A percentile compares a stretch with the other conserved stretches of the same genome.
phyloP scores from a whole-genome alignment of 2,797 vertebrate species.

The Acanthurus lineatus region DNA sequence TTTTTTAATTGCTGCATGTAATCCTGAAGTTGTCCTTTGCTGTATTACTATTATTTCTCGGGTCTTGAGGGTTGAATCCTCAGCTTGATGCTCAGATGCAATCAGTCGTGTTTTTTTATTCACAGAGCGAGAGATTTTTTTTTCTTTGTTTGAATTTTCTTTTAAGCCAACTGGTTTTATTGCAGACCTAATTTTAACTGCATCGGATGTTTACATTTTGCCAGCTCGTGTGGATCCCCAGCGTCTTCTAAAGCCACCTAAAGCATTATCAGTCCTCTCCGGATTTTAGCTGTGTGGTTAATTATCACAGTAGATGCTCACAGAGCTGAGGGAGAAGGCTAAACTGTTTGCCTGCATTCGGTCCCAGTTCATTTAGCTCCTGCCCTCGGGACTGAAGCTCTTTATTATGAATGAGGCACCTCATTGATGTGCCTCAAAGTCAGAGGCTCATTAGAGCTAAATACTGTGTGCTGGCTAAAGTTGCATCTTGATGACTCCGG shows the following conservation, averaged over 20 bases:
- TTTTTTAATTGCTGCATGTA: constrained; percentile 52
- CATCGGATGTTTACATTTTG: constrained; percentile 29
- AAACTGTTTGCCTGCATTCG: constrained; percentile 78
- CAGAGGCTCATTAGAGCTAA: constrained; percentile 78
- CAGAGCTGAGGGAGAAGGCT: constrained; percentile 67
- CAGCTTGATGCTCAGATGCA: constrained; percentile 29
- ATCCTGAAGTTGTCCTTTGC: constrained; percentile 49
- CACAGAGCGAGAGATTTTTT: background rate
- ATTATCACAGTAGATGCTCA: constrained; percentile 62
- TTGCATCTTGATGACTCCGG: constrained; percentile 65
- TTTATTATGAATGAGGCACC: constrained; percentile 79
- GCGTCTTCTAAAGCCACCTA: constrained; percentile 37
- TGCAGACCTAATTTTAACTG: constrained; percentile 23
- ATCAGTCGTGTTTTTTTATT: constrained; percentile 28
- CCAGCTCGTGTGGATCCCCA: background rate
- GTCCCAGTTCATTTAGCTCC: constrained; percentile 79
- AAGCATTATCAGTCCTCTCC: constrained; percentile 23
- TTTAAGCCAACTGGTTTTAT: constrained; percentile 9
- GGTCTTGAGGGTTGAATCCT: constrained; percentile 29
- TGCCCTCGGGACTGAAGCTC: constrained; percentile 68
- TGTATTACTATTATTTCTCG: constrained; percentile 25
- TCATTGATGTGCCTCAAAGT: constrained; percentile 78
- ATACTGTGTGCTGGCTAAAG: constrained; percentile 64
- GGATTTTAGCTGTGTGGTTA: constrained; percentile 54
- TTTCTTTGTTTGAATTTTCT: constrained; percentile 3